These are phyloP conservation scores for Drosophila flavopinicola DNA, from an alignment of 2,888 invertebrate genomes.

Conservation along the genomic window DNA sequence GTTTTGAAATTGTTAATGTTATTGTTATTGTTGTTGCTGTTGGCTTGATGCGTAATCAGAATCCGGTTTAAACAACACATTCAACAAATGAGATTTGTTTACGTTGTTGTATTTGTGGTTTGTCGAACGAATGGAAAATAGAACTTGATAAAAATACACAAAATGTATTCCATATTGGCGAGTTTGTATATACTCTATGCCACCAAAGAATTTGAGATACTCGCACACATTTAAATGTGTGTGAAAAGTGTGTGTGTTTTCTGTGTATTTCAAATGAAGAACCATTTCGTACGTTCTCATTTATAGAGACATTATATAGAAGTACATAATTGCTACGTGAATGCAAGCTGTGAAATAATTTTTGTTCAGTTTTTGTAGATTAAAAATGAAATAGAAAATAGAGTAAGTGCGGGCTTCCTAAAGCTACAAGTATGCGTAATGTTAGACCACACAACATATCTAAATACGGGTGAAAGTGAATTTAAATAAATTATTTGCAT, in stretches of 20 bases:
- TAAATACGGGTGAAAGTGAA: neutral
- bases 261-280: slow-evolving; percentile 41
- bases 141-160: slow-evolving; percentile 67
- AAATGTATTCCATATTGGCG: slow-evolving; percentile 37
- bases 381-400: neutral
- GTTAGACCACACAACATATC: neutral
- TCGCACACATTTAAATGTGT: neutral
- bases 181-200: slow-evolving; percentile 15
- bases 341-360: slow-evolving; percentile 10
- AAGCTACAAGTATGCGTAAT: neutral
- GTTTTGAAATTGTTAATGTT: slow-evolving; percentile 19
- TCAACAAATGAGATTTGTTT: slow-evolving; percentile 39
- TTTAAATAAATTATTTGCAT: neutral
- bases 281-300: slow-evolving; percentile 24
- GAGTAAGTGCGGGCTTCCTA: neutral
- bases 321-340: slow-evolving; percentile 25
- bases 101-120: slow-evolving; percentile 13
- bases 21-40: slow-evolving; percentile 13
- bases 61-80: slow-evolving; percentile 38
- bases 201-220: slow-evolving; percentile 32
- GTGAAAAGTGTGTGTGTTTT: slow-evolving; percentile 10
- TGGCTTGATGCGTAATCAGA: slow-evolving; percentile 44
- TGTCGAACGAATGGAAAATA: slow-evolving; percentile 25
- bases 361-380: neutral
- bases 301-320: slow-evolving; percentile 28